These are phyloP conservation scores for Danaus plexippus DNA, from an alignment of 1,140 invertebrate genomes.

Conservation along the genomic window DNA sequence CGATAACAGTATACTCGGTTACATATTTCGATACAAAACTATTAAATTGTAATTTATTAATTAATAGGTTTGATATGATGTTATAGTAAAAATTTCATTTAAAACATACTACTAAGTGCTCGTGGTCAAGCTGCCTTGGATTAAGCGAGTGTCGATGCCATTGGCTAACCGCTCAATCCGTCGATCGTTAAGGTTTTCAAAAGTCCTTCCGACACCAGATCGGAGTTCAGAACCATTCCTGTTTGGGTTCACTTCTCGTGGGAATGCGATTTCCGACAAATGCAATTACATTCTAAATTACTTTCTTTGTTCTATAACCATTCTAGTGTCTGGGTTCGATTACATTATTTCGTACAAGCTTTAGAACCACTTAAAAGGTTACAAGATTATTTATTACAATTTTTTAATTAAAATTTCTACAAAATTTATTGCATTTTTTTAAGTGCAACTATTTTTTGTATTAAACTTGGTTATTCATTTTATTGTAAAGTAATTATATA, in stretches of 20 bases:
- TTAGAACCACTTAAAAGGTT: no score
- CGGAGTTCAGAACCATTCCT: constrained; percentile 26
- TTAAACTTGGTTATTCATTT: no score
- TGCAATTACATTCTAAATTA: constrained; percentile 14
- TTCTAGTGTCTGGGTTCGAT: background rate
- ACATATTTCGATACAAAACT: no score
- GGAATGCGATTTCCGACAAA: constrained; percentile 27
- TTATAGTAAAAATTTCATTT: background rate
- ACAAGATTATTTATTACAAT: no score
- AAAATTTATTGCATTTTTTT: no score
- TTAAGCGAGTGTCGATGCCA: constrained; percentile 17
- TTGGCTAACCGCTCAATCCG: constrained; percentile 27
- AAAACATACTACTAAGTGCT: background rate
- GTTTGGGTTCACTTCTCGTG: constrained; percentile 31
- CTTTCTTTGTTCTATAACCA: constrained; percentile 9
- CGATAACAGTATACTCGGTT: no score
- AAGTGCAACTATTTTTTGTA: no score
- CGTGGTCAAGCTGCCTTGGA: background rate
- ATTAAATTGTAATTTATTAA: no score
- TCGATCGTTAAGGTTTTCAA: constrained; percentile 44
- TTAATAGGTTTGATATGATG: no score
- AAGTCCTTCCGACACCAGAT: constrained; percentile 37
- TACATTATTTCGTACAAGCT: no score
- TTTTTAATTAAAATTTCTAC: no score
- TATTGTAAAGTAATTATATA: no score